Evolutionary conservation across 2,888 invertebrate species (phyloP).

Genomic region (Drosophila mettleri): DNA sequence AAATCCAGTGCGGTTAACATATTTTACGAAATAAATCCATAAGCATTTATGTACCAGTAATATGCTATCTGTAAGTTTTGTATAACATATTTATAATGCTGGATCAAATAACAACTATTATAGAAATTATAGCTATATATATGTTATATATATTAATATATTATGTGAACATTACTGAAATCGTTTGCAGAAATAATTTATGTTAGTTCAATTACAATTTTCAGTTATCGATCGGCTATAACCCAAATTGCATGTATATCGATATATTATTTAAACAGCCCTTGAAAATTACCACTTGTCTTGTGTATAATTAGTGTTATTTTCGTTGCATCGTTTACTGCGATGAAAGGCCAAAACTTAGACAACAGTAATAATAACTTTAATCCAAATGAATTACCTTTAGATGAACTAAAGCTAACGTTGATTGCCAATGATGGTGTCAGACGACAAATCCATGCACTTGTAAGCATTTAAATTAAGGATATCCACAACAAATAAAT

Average conservation of each 20-base stretch:
- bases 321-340: conserved; percentile 1
- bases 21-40: too few species aligned
- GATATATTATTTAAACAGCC: conserved; percentile 5
- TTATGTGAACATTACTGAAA: too few species aligned
- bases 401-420: conserved; percentile 52
- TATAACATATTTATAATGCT: too few species aligned
- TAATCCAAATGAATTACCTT: conserved; percentile 56
- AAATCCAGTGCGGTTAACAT: background rate
- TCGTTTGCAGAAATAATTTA: too few species aligned
- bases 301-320: background rate
- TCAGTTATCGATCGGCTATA: background rate
- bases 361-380: conserved; percentile 41
- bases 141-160: too few species aligned
- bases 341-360: conserved; percentile 29
- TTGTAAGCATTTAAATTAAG: conserved; percentile 85
- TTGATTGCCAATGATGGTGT: conserved; percentile 86
- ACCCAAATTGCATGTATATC: background rate
- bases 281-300: background rate
- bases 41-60: background rate
- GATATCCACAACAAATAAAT: background rate
- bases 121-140: background rate
- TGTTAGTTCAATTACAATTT: too few species aligned
- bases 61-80: too few species aligned
- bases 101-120: background rate
- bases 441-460: conserved; percentile 87